Evolutionary conservation across 2,888 invertebrate species (phyloP), one percentile per base, ranked within the genome.

Genomic region (Romanomermis culicivorax): DNA sequence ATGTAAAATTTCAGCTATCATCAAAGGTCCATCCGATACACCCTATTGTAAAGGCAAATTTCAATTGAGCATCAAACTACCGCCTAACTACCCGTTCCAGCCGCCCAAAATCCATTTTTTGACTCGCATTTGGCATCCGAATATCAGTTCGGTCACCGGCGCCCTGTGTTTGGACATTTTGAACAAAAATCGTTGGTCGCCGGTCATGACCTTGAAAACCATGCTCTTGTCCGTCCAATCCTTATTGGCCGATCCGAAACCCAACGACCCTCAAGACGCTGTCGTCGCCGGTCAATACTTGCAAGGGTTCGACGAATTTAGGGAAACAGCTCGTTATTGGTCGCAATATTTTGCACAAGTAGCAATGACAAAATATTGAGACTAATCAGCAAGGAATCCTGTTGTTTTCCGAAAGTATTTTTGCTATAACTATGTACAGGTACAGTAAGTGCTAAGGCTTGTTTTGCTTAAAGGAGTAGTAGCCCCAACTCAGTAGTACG

Each of bases 91-190:
- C 76, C 97, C 97, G 20, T 99, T 97, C 71, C 89, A 89, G 76
- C 97, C 97, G 60, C 97, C 97, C 52, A 93, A 91, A 80, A 93
- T 91, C 77, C 70, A 57, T 43, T 99, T 97, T 75, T 78, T 85
- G 62, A 97, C 95, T 59, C 88, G 84, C 76, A 89, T 99, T 70
- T 97, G 97, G 97, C 97, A 99, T 75, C 97, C 97, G 54, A 99
- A 97, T 74, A 91, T 99, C 67, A 93, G 93, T 53, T 93, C 93
- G 23, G 93, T 89, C 20, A 99, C 97, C 0, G 76, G 76, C 36
- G 91, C 89, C 52, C 95, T 97, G 67, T 97, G 97, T 73, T 77
- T 97, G 72, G 97, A 99, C 72, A 97, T 97, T 67, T 76, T 99
- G 56, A 95, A 95, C 77, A 95, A 95, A 77, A 74, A 75, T 61